Percentiles rank a stretch among this genome's conserved stretches.
Evolutionary conservation across 2,113 vertebrate genomes (phyloP).

Genomic region (Rattus rattus): DNA sequence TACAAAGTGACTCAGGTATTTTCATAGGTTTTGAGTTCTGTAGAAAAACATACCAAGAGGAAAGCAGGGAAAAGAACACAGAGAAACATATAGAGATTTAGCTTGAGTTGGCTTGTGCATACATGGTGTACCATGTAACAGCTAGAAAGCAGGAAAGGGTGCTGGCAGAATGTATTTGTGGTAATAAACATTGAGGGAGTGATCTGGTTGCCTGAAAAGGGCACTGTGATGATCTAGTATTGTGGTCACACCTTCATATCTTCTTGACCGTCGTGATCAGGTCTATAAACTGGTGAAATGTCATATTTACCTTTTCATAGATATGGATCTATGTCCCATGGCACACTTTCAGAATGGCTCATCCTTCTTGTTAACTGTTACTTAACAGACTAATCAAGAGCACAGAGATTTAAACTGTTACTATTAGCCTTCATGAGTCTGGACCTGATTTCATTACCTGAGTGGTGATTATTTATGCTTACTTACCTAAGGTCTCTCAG

Average conservation of each 20-base stretch:
- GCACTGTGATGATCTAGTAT: background rate
- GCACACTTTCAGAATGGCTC: background rate
- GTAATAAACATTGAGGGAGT: background rate
- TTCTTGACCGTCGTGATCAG: background rate
- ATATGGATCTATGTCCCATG: background rate
- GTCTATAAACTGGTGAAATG: background rate
- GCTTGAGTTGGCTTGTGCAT: background rate
- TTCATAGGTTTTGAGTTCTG: background rate
- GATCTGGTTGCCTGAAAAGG: background rate
- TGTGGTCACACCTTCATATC: background rate
- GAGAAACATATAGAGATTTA: background rate
- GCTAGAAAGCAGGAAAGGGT: background rate
- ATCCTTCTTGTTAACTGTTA: background rate
- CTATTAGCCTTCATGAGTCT: background rate
- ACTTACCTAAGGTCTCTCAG: background rate
- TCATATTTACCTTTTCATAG: background rate
- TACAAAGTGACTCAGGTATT: background rate
- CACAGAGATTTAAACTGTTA: background rate
- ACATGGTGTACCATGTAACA: background rate
- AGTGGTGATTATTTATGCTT: background rate
- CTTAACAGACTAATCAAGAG: background rate
- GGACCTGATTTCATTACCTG: background rate
- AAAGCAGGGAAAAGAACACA: no score
- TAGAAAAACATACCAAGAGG: background rate
- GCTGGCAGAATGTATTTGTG: background rate